Evolutionary conservation across 2,888 invertebrate genomes (phyloP), one percentile per base, ranked within the genome.

Genomic region (Drosophila subquinaria): DNA sequence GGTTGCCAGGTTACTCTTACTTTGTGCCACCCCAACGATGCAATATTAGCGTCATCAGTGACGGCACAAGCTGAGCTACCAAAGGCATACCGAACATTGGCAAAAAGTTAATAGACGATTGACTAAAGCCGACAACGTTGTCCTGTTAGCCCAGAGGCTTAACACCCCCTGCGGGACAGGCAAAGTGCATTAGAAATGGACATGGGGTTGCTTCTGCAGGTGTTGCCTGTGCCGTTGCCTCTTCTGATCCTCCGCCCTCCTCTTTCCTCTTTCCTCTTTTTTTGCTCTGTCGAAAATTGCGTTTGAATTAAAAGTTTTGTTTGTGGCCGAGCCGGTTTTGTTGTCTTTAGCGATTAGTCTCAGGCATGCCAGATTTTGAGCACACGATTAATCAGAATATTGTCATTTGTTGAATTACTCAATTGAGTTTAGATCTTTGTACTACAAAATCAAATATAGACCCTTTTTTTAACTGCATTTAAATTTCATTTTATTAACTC

Each of bases 71-170:
- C 23, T 47, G 57, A 48, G 42, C 48, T 40, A 36, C 51, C 50
- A 20, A 36, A 17, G 40, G 35, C 9, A 47, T 17, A 45, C 13
- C 62, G 60, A 59, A 70, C 70, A 57, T 71, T 80, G 83, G 84
- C 90, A 89, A 83, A 88, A 92, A 91, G 91, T 91, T 91, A 91
- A 91, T 92, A 90, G 92, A 82, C 88, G 79, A 82, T 89, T 89
- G 85, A 88, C 89, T 86, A 86, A 90, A 88, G 75, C 88, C 83
- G 87, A 78, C 90, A 73, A 71, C 82, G 62, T 51, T 65, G 65
- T 56, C 66, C 67, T 40, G 60, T 69, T 69, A 42, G 66, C 73
- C 56, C 70, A 77, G 75, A 60, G 84, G 69, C 86, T 88, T 88
- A 81, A 74, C 88, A 82, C 91, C 88, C 88, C 83, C 76, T 51